Conservation (phyloP, 2,113 vertebrate species). For the Holacanthus passer region DNA sequence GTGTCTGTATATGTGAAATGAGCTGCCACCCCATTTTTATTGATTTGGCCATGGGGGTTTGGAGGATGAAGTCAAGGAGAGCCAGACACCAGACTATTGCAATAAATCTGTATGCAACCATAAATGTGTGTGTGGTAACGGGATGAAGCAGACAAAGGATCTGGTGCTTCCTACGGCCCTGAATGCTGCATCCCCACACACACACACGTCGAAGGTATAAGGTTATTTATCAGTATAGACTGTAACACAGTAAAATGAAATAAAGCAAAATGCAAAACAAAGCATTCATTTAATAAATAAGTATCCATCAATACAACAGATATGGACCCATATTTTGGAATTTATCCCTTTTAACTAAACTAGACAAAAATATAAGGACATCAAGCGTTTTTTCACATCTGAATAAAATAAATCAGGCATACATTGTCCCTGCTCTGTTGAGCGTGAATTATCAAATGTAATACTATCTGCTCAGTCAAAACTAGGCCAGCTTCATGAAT, state of each 20-base stretch:
- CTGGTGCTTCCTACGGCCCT: conserved; percentile 57
- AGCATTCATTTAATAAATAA: not conserved
- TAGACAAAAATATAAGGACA: not conserved
- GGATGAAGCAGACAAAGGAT: conserved; percentile 53
- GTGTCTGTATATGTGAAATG: conserved; percentile 55
- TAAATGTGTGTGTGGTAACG: conserved; percentile 26
- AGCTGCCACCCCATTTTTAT: conserved; percentile 60
- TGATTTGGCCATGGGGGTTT: conserved; percentile 64
- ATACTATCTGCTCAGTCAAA: conserved; percentile 29
- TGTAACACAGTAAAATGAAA: not conserved
- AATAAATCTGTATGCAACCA: conserved; percentile 64
- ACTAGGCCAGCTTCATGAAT: conserved; percentile 27
- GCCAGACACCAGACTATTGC: conserved; percentile 47
- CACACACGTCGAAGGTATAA: not conserved
- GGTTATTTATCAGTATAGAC: not conserved
- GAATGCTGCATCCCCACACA: not conserved
- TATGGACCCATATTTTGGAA: too few species aligned
- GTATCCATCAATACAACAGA: not conserved
- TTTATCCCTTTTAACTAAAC: not conserved
- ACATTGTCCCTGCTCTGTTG: conserved; percentile 4
- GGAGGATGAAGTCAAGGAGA: conserved; percentile 60
- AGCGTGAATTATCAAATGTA: conserved; percentile 25
- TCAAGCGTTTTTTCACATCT: not conserved
- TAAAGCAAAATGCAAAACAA: not conserved
- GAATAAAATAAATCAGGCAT: conserved; percentile 13